Base-by-base conservation (phyloP, 2,113 vertebrate genomes). In the Neotoma lepida region DNA sequence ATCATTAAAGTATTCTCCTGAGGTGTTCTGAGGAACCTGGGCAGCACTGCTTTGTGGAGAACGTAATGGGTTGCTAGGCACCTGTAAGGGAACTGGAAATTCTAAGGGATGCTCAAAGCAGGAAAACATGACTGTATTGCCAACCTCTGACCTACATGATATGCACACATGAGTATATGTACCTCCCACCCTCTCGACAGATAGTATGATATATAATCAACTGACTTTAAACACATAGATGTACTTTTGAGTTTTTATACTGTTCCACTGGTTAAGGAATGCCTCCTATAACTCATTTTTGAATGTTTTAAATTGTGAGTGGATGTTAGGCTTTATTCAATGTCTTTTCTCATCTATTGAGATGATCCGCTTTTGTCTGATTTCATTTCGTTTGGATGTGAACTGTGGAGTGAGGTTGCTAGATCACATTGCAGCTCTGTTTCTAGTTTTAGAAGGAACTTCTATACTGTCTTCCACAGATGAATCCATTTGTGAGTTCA, bases 151-250 rank as follows among this genome's bases (percentile, higher is more conserved):
- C 49, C 33, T 80, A n/a, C 33, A 54, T n/a, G 49, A 54, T 35
- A 78, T 41, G 13, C 33, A 58, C 10, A n/a, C 35, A 81, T 22
- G 33, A 56, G 51, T 56, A 26, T 56, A 33, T 13, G 6, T n/a
- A 56, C 17, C 14, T 51, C 3, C 44, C 49, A 71, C 8, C 6
- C 4, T 0, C 6, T 2, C 0, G 18, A 81, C 20, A 14, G 14
- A 78, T 46, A 6, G 44, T 46, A 74, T 46, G 44, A 46, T 12
- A 15, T n/a, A 78, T 33, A n/a, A 15, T 41, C n/a, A 44, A 30
- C 39, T 33, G 17, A 4, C 49, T 88, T 5, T 73, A 71, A 73
- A 22, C 4, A 44, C 10, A 61, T 30, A 14, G 9, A 20, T 58
- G 58, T 35, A 49, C n/a, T 68, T 68, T 58, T 51, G 33, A 9